These are phyloP conservation scores for Sphinx pinastri DNA, from an alignment of 2,888 invertebrate genomes.

Conservation along the genomic window DNA sequence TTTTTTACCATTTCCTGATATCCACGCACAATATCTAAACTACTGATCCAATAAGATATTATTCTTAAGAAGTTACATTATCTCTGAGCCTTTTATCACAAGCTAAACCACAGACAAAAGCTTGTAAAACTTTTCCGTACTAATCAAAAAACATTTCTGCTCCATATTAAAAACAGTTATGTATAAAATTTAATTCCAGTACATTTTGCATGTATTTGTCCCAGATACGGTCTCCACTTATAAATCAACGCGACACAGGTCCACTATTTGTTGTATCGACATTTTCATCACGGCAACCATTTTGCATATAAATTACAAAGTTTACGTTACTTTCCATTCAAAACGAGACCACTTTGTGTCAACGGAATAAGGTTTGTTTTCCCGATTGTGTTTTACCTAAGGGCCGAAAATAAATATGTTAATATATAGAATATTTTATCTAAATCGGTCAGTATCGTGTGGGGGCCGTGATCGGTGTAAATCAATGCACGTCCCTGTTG, in stretches of 20 bases:
- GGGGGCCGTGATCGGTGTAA: conserved; percentile 75
- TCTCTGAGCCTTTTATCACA: too few relatives aligned
- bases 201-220: conserved; percentile 30
- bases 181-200: conserved; percentile 28
- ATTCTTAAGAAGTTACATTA: too few relatives aligned
- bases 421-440: conserved; percentile 25
- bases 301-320: conserved; percentile 27
- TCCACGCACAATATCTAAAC: too few relatives aligned
- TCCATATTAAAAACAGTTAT: conserved; percentile 10
- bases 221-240: conserved; percentile 27
- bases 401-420: conserved; percentile 22
- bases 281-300: conserved; percentile 28
- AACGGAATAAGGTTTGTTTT: background rate
- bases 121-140: too few relatives aligned
- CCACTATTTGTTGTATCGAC: conserved; percentile 30
- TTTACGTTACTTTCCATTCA: background rate
- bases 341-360: background rate
- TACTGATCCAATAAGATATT: too few relatives aligned
- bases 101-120: too few relatives aligned
- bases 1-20: too few relatives aligned
- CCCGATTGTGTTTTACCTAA: background rate
- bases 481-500: conserved; percentile 61
- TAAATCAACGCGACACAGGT: conserved; percentile 28
- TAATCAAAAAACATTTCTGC: too few relatives aligned
- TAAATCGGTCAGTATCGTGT: conserved; percentile 42